Percentiles rank a stretch among this genome's conserved stretches.
Evolutionary conservation across 2,888 invertebrate genomes (phyloP).

Genomic region (Gandaritis pyraliata): DNA sequence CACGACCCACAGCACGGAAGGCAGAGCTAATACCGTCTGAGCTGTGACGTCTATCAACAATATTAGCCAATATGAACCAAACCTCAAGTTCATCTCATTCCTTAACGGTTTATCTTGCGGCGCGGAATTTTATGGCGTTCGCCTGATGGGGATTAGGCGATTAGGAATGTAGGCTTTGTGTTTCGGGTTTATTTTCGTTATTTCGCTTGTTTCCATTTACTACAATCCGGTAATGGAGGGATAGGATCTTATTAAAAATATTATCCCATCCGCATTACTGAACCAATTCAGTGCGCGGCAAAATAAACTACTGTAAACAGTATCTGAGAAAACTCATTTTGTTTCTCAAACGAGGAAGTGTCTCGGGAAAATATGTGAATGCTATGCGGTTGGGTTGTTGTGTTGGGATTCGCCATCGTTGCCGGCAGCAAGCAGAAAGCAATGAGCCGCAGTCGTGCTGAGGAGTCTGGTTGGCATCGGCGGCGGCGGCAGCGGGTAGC

Average conservation of each 20-base stretch:
- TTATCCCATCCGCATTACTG: slow-evolving; percentile 29
- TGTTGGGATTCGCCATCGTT: slow-evolving; percentile 60
- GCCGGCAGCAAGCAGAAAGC: slow-evolving; percentile 48
- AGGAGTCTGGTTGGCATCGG: slow-evolving; percentile 58
- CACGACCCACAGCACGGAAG: no score
- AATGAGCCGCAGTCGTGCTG: slow-evolving; percentile 35
- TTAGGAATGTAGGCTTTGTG: slow-evolving; percentile 44
- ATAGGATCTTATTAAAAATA: slow-evolving; percentile 29
- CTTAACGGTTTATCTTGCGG: slow-evolving; percentile 36
- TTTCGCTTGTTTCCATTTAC: slow-evolving; percentile 27
- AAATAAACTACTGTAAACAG: slow-evolving; percentile 27
- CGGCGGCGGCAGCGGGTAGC: slow-evolving; percentile 61
- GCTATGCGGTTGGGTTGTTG: slow-evolving; percentile 18
- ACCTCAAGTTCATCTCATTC: slow-evolving; percentile 40
- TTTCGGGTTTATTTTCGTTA: slow-evolving; percentile 28
- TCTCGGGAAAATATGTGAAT: slow-evolving; percentile 19
- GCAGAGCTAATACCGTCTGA: no score
- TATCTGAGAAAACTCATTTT: slow-evolving; percentile 23
- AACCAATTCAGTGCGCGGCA: slow-evolving; percentile 24
- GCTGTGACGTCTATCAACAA: no score
- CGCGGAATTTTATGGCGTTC: slow-evolving; percentile 39
- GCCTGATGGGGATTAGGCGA: slow-evolving; percentile 42
- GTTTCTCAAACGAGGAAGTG: slow-evolving; percentile 15
- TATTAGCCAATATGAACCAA: slow-evolving; percentile 32
- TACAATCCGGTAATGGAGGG: slow-evolving; percentile 24